Evolutionary conservation across 2,797 vertebrate species (phyloP), one percentile per base, ranked within the genome.

Genomic region (Galago senegalensis): DNA sequence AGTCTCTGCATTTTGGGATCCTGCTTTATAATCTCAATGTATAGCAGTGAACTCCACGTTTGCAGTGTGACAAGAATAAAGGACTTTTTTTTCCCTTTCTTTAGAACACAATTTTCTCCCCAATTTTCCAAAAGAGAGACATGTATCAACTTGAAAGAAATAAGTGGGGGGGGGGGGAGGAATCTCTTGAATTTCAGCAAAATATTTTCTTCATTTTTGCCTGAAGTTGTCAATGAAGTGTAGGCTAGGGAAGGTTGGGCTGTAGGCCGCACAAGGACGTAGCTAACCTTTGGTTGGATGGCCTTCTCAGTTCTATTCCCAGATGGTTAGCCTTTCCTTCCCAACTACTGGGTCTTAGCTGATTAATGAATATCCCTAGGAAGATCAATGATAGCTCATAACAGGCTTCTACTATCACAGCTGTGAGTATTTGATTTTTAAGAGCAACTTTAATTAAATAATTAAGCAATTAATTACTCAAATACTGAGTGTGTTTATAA

Each of bases 391-490:
- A 94, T 65, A 43, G 88, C 87, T 97, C 31, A 73, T 95, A 96
- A 97, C 75, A 91, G 95, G 77, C 86, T 77, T 95, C 76, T 61
- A 96, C 93, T 95, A 87, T n/a, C 72, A 89, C 95, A 98, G 95
- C 96, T 98, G 92, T 93, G 96, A 97, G 37, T 90, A 95, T 97
- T 95, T 97, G 86, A 91, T 95, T 97, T 93, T 97, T 95, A 97
- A 94, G 92, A 94, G 84, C 88, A 95, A 95, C 56, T 93, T 96
- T 97, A 97, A 97, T 97, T 96, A 95, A 97, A 97, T 97, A 97
- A 96, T 97, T 93, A 95, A 96, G 92, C 92, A 97, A 98, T 96
- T 96, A 97, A 96, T 97, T 96, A 97, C 88, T 92, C 93, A 97
- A 94, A 96, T 94, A 92, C 87, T 96, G 95, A 96, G 27, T 70